Evolutionary conservation across 2,113 vertebrate genomes (phyloP), one percentile per base, ranked within the genome.

Genomic region (Malurus elegans): DNA sequence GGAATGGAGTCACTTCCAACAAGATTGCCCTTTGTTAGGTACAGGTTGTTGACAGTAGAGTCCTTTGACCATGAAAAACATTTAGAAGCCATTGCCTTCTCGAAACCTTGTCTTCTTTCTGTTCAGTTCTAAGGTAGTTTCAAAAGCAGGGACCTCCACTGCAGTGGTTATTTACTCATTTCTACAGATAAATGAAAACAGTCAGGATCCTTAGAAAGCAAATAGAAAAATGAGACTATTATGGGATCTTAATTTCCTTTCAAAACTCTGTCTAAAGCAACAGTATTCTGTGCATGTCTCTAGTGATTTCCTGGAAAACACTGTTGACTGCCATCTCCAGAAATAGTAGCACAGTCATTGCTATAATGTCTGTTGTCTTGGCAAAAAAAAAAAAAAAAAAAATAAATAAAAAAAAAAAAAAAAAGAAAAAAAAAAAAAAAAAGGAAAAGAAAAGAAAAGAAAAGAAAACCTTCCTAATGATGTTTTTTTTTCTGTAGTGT

Each of bases 151-250:
- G 3, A 51, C 6, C 5, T 56, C 6, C 34, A 7, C 6, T 56
- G 12, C 2, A 44, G 12, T 12, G 6, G 14, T 4, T 32, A 31
- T 64, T 82, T 51, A 6, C 36, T 87, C 2, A 31, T 60, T 79
- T 74, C 24, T 72, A 29, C 16, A 32, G 4, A 5, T 51, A 72
- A 75, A 14, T 48, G 71, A 79, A 82, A 85, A 2, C 2, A 42
- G 54, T 2, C 8, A 32, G 14, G 4, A 70, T n/a, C 2, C 1
- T 31, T 4, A 1, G 2, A 6, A 16, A 10, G 9, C n/a, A 26
- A 32, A 5, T 26, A 40, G 3, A 16, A 20, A 38, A 85, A 32
- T 3, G 4, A 21, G 0, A 6, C 9, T 50, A 12, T 51, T 72
- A 18, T 34, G 51, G 8, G 20, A 15, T 42, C 24, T 11, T 50